phyloP scores from a whole-genome alignment of 1,140 invertebrate species.

The Bicyclus anynana region DNA sequence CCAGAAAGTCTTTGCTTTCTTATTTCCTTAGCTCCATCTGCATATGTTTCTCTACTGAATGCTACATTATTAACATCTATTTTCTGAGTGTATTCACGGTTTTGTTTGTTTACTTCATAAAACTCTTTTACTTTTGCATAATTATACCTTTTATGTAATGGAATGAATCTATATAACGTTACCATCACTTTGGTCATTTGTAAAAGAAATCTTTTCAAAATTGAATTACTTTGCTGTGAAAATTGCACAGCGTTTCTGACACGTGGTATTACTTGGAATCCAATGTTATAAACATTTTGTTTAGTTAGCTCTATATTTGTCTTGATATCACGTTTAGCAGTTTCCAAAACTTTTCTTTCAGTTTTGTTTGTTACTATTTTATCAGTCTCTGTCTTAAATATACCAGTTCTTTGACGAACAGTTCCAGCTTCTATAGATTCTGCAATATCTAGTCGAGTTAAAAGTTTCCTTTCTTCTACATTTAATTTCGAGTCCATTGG shows the following conservation, averaged over 20 bases:
- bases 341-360: slow-evolving; percentile 13
- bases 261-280: slow-evolving; percentile 54
- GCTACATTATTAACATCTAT: background rate
- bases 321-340: slow-evolving; percentile 7
- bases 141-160: slow-evolving; percentile 30
- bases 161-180: slow-evolving; percentile 50
- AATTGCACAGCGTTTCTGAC: slow-evolving; percentile 40
- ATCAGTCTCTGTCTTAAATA: slow-evolving; percentile 15
- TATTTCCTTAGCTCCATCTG: slow-evolving; percentile 23
- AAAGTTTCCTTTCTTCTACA: slow-evolving; percentile 21
- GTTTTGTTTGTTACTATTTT: slow-evolving; percentile 17
- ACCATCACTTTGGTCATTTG: slow-evolving; percentile 71
- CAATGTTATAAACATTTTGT: slow-evolving; percentile 45
- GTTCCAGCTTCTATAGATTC: slow-evolving; percentile 27
- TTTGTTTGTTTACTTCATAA: slow-evolving; percentile 14
- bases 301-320: slow-evolving; percentile 28
- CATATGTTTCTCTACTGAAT: background rate
- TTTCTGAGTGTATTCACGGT: slow-evolving; percentile 2
- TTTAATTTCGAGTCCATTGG: slow-evolving; percentile 13
- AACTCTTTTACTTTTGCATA: background rate
- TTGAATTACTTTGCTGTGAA: slow-evolving; percentile 41
- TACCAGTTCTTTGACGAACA: slow-evolving; percentile 17
- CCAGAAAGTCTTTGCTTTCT: slow-evolving; percentile 42
- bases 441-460: slow-evolving; percentile 24
- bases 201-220: slow-evolving; percentile 67